phyloP scores from a whole-genome alignment of 2,113 vertebrate species.

The Apodemus sylvaticus region DNA sequence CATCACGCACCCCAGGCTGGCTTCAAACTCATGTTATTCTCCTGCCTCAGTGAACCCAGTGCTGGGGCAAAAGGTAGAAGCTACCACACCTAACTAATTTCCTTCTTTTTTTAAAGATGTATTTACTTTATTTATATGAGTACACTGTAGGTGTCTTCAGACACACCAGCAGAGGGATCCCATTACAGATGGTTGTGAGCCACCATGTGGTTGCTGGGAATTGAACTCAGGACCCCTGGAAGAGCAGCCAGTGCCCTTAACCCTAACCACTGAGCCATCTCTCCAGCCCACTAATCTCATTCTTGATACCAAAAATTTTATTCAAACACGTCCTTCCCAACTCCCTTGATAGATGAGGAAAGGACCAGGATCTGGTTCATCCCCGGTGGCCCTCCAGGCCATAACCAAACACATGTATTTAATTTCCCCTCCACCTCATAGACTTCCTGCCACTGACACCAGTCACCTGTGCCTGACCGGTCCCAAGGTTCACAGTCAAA shows the following conservation, averaged over 20 bases:
- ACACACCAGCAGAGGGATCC: too few relatives aligned
- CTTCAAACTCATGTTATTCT: not conserved
- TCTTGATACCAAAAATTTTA: not conserved
- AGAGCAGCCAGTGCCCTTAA: too few relatives aligned
- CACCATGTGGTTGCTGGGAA: too few relatives aligned
- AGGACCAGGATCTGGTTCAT: not conserved
- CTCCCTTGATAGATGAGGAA: fast-evolving
- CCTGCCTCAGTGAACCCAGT: not conserved
- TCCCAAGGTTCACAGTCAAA: not conserved
- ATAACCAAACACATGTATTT: fast-evolving
- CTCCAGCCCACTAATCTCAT: not conserved
- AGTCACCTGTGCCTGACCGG: not conserved
- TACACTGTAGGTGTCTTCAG: too few relatives aligned
- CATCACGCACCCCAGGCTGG: not conserved
- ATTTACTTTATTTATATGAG: too few relatives aligned
- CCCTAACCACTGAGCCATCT: too few relatives aligned
- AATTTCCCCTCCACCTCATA: not conserved
- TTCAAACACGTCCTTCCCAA: fast-evolving
- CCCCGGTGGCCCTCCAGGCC: not conserved
- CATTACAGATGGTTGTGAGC: too few relatives aligned
- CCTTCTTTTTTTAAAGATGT: not conserved
- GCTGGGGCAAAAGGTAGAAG: not conserved
- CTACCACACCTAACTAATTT: not conserved
- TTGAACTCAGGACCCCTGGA: too few relatives aligned
- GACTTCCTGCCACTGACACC: not conserved